phyloP scores from a whole-genome alignment of 2,113 vertebrate species.

The Myxocyprinus asiaticus region DNA sequence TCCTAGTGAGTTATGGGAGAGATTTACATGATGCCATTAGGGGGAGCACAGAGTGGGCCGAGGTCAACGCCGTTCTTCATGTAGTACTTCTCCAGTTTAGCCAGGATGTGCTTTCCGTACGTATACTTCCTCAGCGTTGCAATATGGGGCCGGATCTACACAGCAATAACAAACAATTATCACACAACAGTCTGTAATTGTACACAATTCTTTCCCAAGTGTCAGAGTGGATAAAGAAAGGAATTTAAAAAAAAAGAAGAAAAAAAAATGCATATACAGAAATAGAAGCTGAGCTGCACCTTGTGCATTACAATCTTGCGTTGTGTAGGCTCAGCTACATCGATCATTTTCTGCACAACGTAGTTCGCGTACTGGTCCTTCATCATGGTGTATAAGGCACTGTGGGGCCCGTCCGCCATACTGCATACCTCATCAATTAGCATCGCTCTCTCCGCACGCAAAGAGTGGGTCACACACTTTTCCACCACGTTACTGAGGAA shows the following conservation, averaged over 20 bases:
- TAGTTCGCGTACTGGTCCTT: conserved; percentile 99
- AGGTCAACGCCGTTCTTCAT: conserved; percentile 98
- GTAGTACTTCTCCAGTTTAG: conserved; percentile 99
- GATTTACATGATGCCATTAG: conserved; percentile 92
- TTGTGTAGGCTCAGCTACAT: conserved; percentile 95
- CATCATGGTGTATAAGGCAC: conserved; percentile 99
- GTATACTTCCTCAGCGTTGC: conserved; percentile 97
- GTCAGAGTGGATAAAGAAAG: not conserved
- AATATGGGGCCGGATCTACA: conserved; percentile 93
- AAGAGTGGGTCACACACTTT: conserved; percentile 96
- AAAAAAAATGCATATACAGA: too few relatives aligned
- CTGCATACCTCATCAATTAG: conserved; percentile 98
- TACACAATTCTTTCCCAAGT: not conserved
- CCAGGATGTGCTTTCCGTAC: conserved; percentile 97
- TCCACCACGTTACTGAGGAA: conserved; percentile 92
- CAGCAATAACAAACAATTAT: not conserved
- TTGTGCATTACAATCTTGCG: conserved; percentile 99
- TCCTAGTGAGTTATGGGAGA: conserved; percentile 15
- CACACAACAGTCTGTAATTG: not conserved
- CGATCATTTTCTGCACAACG: conserved; percentile 99
- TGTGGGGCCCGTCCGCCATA: conserved; percentile 98
- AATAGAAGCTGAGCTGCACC: conserved; percentile 67
- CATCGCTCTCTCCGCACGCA: conserved; percentile 92
- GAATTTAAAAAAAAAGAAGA: too few relatives aligned
- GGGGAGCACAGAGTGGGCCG: conserved; percentile 92